Evolutionary conservation across 2,797 vertebrate species (phyloP).

Genomic region (Uromys caudimaculatus): DNA sequence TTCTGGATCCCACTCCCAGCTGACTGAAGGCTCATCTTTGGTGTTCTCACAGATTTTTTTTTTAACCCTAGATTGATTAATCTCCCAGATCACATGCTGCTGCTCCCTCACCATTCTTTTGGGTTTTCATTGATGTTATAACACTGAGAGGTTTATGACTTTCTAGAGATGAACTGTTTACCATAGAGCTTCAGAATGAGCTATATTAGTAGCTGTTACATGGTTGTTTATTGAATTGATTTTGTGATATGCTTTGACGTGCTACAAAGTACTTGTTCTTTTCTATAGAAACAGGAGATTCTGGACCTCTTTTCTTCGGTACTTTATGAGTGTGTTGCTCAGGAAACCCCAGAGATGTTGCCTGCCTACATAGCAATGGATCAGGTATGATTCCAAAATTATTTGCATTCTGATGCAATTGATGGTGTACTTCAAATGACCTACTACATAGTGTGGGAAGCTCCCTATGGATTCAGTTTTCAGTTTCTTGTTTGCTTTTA

Average conservation of each 20-base stretch:
- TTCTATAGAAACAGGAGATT: conserved; percentile 91
- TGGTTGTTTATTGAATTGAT: conserved; percentile 30
- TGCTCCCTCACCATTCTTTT: neutral
- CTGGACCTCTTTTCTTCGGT: conserved; percentile 96
- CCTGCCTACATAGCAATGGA: conserved; percentile 97
- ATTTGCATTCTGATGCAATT: neutral
- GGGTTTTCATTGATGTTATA: conserved; percentile 15
- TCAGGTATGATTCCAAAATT: conserved; percentile 89
- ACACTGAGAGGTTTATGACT: neutral
- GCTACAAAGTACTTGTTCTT: conserved; percentile 40
- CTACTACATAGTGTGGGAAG: neutral
- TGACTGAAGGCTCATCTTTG: neutral
- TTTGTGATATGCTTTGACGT: conserved; percentile 31
- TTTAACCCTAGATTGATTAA: neutral
- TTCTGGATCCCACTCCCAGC: neutral
- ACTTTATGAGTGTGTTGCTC: conserved; percentile 97
- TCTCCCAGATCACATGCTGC: neutral
- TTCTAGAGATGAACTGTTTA: neutral
- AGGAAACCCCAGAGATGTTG: conserved; percentile 98
- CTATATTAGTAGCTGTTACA: neutral
- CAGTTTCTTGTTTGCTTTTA: conserved; percentile 48
- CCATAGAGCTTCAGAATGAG: neutral
- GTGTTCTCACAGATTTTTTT: neutral
- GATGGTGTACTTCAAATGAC: neutral
- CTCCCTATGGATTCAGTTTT: neutral